Conservation (phyloP, 2,113 vertebrate genomes). For the Sinocyclocheilus maitianheensis region DNA sequence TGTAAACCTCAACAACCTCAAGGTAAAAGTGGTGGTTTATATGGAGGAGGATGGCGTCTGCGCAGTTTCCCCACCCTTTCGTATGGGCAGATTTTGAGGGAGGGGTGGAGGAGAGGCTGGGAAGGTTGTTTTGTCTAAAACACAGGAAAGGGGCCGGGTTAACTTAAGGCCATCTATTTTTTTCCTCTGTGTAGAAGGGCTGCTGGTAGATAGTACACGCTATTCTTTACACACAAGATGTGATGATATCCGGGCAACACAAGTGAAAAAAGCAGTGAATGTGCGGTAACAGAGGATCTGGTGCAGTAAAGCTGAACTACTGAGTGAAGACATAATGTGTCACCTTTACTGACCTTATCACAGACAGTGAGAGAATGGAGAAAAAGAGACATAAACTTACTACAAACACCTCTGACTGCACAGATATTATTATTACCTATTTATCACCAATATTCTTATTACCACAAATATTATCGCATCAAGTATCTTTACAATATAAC, state of each 20-base stretch:
- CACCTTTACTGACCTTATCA: constrained; percentile 51
- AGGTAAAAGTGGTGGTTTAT: constrained; percentile 19
- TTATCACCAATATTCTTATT: too few species aligned
- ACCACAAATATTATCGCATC: too few species aligned
- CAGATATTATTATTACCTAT: too few species aligned
- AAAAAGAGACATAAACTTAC: too few species aligned
- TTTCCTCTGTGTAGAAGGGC: constrained; percentile 26
- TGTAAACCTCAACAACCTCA: constrained; percentile 5
- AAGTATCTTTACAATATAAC: too few species aligned
- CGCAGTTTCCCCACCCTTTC: not conserved
- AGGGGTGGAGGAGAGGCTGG: constrained; percentile 18
- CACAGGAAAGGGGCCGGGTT: constrained; percentile 59
- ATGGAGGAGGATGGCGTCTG: not conserved
- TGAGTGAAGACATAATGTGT: constrained; percentile 40
- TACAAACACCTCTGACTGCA: too few species aligned
- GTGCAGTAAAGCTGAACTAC: constrained; percentile 27
- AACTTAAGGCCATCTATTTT: constrained; percentile 53
- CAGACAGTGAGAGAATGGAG: too few species aligned
- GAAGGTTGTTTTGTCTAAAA: constrained; percentile 61
- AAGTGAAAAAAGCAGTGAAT: constrained; percentile 11
- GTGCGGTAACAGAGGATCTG: not conserved
- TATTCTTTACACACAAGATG: constrained; percentile 30
- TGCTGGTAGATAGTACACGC: constrained; percentile 1
- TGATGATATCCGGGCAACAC: constrained; percentile 36
- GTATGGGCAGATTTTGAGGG: constrained; percentile 1